Base-by-base conservation (phyloP, 2,797 vertebrate species). In the Glyptemys insculpta region DNA sequence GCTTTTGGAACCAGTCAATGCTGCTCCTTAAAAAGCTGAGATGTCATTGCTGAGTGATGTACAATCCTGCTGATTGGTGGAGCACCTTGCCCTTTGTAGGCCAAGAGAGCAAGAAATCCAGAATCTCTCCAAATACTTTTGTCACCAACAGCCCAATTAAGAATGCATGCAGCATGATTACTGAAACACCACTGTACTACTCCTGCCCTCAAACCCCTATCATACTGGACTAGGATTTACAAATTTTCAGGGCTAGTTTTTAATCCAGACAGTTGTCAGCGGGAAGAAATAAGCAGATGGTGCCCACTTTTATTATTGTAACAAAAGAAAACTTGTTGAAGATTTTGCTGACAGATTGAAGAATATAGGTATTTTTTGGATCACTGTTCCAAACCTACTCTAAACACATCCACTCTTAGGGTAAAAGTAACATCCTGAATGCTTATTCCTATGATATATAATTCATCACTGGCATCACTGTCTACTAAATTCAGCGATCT, bases 281-380 rank as follows among this genome's bases (percentile, higher is more conserved):
- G 76, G 68, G 34, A 54, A 86, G 56, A 50, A 79, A 89, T 56
- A 80, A 96, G 12, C 74, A 92, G 50, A 80, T 12, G 1, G 0
- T 85, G 90, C 91, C 79, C 92, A 8, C 82, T 85, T 83, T 91
- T 79, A 94, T 95, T 95, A 91, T 23, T 81, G 81, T 37, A 91
- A 52, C 86, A 91, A 50, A 87, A 89, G 53, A 56, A 89, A 92
- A 95, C 65, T 21, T 41, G 0, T 1, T 54, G 85, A 95, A 83
- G 85, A 41, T 68, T 94, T 29, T 89, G 65, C 59, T 49, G 90
- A 59, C 27, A 47, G 7, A n/a, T 81, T 87, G 83, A 91, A 86
- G 95, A 93, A 41, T 52, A 93, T n/a, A 65, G n/a, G 41, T 80
- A 88, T 90, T 90, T 68, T 41, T 41, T 79, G 74, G 86, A 93